Base-by-base conservation (phyloP, 2,113 vertebrate genomes). In the Lepisosteus oculatus region DNA sequence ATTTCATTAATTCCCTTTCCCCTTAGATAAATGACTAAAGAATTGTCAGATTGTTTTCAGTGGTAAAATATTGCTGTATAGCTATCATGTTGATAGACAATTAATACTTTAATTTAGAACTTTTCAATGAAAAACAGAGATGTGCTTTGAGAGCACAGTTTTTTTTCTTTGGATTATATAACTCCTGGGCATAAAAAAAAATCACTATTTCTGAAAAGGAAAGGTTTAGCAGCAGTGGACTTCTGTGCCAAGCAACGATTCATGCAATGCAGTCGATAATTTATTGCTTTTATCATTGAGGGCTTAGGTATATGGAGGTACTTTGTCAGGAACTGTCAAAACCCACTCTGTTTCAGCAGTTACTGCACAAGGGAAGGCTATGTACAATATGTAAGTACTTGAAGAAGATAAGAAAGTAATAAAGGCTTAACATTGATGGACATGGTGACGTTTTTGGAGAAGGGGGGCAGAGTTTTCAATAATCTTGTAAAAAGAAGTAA, bases 261-360 rank as follows among this genome's bases (percentile, higher is more conserved):
- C 2, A 56, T 70, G 43, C 43, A 13, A 59, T 17, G 42, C 47
- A 17, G 68, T 42, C 17, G 13, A 71, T 67, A 44, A 77, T 67
- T 67, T 55, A 71, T 71, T 43, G 15, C 68, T 66, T 66, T 74
- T 55, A 62, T 71, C 61, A 43, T 29, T 12, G 6, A 44, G 64
- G 51, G 68, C 42, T 17, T 9, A 15, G 55, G 55, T 62, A 56
- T 68, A 59, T 57, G 41, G 72, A 29, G 14, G 65, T 71, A 61
- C 69, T 77, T 71, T 77, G 72, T 77, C 72, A 59, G 61, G 17
- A 9, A 55, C 47, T 73, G 70, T 72, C 75, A 74, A 43, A 67
- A 5, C 47, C 51, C 13, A 54, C 51, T 63, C 51, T 63, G 72
- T 74, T 55, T 64, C 51, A 47, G 11, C 41, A 15, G 56, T 42